Percentiles rank a stretch among this genome's conserved stretches.
These are phyloP conservation scores for Sorex araneus DNA, from an alignment of 2,113 vertebrate species.

Conservation along the genomic window DNA sequence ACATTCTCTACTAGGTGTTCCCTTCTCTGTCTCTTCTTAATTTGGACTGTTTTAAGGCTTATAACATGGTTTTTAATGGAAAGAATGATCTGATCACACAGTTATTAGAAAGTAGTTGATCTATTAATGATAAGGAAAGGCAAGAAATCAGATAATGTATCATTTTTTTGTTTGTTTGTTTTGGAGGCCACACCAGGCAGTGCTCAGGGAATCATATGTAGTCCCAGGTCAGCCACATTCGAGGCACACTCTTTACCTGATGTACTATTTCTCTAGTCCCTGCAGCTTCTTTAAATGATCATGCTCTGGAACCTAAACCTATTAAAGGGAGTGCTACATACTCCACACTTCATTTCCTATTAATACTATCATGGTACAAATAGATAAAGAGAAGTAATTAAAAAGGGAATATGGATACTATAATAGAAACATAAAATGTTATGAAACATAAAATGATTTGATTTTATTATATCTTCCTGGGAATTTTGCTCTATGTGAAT, in stretches of 20 bases:
- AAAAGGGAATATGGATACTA: not conserved
- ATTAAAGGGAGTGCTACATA: not conserved
- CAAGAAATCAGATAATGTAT: not conserved
- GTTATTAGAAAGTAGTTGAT: not conserved
- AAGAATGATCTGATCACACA: not conserved
- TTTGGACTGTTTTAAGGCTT: slow-evolving; percentile 22
- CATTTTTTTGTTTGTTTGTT: too few species aligned
- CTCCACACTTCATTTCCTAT: not conserved
- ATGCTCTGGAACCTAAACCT: not conserved
- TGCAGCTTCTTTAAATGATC: not conserved
- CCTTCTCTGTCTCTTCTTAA: too few species aligned
- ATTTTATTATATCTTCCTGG: not conserved
- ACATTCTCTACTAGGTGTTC: too few species aligned
- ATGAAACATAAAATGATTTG: not conserved
- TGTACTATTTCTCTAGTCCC: too few species aligned
- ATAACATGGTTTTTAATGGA: not conserved
- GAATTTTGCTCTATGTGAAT: not conserved
- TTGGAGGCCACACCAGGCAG: too few species aligned
- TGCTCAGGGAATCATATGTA: too few species aligned
- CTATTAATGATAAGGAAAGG: not conserved
- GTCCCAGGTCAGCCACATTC: too few species aligned
- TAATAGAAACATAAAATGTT: not conserved
- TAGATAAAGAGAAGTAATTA: slow-evolving; percentile 14
- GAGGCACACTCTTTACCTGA: too few species aligned
- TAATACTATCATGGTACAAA: not conserved